phyloP scores from a whole-genome alignment of 2,888 invertebrate species.

The Enchytraeus crypticus region DNA sequence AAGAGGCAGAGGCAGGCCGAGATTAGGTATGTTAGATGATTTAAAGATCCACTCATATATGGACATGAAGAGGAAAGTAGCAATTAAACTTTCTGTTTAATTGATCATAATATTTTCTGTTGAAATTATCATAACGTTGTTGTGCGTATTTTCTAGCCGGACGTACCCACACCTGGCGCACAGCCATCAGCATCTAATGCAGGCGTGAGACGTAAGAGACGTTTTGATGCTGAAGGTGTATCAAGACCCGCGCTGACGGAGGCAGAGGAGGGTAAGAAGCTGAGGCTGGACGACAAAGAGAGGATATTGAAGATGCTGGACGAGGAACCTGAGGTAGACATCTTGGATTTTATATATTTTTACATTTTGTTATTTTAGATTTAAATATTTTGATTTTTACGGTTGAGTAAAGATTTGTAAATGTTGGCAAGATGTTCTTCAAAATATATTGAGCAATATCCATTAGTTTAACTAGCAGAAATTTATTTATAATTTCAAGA shows the following conservation, averaged over 20 bases:
- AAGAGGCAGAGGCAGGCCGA: too few relatives aligned
- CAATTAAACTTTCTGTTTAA: too few relatives aligned
- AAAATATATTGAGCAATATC: neutral
- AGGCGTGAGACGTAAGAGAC: constrained; percentile 7
- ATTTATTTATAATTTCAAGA: neutral
- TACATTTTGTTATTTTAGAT: neutral
- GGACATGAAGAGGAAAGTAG: too few relatives aligned
- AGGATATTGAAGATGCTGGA: constrained; percentile 7
- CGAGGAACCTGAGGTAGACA: constrained; percentile 8
- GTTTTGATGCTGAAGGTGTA: constrained; percentile 7
- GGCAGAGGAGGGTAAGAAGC: neutral
- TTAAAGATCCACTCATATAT: too few relatives aligned
- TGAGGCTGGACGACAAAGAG: constrained; percentile 5
- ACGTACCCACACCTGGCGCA: constrained; percentile 1
- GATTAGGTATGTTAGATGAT: too few relatives aligned
- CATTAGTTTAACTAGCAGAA: neutral
- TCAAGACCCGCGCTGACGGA: neutral
- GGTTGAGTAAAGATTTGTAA: neutral
- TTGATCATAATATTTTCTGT: too few relatives aligned
- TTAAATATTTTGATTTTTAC: neutral
- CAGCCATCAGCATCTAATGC: neutral
- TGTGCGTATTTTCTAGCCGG: constrained; percentile 11
- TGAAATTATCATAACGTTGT: too few relatives aligned
- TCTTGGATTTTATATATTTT: neutral
- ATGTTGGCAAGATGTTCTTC: neutral